These are phyloP conservation scores for Drosophila falleni DNA, from an alignment of 2,888 invertebrate species.

Conservation along the genomic window DNA sequence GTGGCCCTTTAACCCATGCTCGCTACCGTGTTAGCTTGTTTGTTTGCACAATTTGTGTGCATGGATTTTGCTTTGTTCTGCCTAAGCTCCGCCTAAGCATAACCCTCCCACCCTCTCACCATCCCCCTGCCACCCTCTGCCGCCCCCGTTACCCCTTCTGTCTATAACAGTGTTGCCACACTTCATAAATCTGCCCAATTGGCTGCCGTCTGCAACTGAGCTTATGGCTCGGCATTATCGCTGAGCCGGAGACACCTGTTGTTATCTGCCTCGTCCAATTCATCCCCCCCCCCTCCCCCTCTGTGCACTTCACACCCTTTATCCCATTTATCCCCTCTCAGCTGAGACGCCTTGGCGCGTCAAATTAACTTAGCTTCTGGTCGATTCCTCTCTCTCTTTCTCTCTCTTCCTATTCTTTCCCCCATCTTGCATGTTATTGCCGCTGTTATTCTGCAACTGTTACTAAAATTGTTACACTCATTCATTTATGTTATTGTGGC, in stretches of 20 bases:
- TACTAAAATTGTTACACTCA: neutral
- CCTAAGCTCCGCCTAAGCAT: conserved; percentile 41
- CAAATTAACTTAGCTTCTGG: conserved; percentile 53
- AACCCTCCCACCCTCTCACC: neutral
- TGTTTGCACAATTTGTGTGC: conserved; percentile 52
- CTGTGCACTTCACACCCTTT: conserved; percentile 1
- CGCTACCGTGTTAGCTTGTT: conserved; percentile 27
- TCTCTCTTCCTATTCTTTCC: neutral
- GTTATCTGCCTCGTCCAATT: conserved; percentile 28
- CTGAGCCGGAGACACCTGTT: conserved; percentile 60
- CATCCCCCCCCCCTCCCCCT: neutral
- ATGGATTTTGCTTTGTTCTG: conserved; percentile 48
- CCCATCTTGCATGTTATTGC: neutral
- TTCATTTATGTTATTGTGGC: conserved; percentile 1
- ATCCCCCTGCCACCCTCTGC: neutral
- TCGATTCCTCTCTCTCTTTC: conserved; percentile 11
- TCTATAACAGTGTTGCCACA: conserved; percentile 13
- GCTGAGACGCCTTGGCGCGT: conserved; percentile 41
- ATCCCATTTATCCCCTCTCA: conserved; percentile 3
- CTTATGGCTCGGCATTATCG: conserved; percentile 51
- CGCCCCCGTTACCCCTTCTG: neutral
- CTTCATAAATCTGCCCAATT: conserved; percentile 53
- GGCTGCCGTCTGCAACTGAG: conserved; percentile 60
- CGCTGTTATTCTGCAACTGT: conserved; percentile 7
- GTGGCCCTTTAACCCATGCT: conserved; percentile 4